These are phyloP conservation scores for Motacilla tschutschensis DNA, from an alignment of 2,113 vertebrate genomes.

Conservation along the genomic window DNA sequence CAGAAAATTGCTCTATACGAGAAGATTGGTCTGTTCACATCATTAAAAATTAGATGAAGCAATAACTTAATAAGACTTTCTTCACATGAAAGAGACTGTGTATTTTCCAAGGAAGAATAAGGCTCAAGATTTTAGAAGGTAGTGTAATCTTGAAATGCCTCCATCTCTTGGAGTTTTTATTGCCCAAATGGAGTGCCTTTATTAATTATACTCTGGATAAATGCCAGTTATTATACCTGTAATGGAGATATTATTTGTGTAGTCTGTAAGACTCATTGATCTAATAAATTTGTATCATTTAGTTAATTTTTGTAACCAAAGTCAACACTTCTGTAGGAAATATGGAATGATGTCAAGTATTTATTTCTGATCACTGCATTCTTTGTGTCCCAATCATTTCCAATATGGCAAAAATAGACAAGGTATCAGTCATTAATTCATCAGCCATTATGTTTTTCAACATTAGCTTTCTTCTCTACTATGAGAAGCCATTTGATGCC, in stretches of 20 bases:
- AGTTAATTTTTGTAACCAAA: background rate
- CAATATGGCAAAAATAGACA: background rate
- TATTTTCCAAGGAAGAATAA: background rate
- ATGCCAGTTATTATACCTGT: background rate
- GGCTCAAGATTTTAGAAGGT: background rate
- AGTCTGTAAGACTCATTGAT: background rate
- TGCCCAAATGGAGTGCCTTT: background rate
- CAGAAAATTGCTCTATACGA: background rate
- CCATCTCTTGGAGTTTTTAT: background rate
- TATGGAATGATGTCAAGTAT: background rate
- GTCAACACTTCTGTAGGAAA: background rate
- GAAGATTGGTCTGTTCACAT: background rate
- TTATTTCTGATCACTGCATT: background rate
- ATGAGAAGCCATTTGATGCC: background rate
- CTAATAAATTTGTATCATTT: background rate
- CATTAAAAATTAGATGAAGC: background rate
- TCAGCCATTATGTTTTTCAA: background rate
- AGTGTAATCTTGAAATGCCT: background rate
- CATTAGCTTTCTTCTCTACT: background rate
- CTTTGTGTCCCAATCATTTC: background rate
- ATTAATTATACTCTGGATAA: background rate
- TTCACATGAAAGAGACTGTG: background rate
- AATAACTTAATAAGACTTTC: background rate
- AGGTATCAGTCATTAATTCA: background rate
- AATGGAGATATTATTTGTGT: background rate